Evolutionary conservation across 2,797 vertebrate genomes (phyloP).

Genomic region (Peromyscus aztecus): DNA sequence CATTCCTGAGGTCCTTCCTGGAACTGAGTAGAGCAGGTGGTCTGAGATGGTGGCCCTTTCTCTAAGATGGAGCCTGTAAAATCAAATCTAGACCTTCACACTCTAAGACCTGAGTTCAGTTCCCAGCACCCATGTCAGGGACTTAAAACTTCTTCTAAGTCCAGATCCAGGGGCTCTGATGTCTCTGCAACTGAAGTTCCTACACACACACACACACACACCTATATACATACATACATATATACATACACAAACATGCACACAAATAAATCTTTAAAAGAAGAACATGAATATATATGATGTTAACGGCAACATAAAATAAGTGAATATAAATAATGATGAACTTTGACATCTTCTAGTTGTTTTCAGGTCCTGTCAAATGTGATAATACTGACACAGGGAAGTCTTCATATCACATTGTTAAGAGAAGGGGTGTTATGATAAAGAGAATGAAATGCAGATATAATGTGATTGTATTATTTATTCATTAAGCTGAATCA

Average conservation of each 20-base stretch:
- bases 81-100: too few relatives aligned
- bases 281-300: neutral
- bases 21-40: too few relatives aligned
- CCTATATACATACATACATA: neutral
- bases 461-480: neutral
- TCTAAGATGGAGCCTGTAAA: too few relatives aligned
- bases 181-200: neutral
- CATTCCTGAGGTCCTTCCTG: too few relatives aligned
- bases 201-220: neutral
- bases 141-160: neutral
- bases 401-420: neutral
- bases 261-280: neutral
- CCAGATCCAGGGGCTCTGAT: neutral
- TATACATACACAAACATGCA: neutral
- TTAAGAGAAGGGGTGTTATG: neutral
- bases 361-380: slow-evolving; percentile 7
- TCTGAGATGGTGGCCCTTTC: too few relatives aligned
- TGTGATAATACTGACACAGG: neutral
- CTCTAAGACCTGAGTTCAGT: neutral
- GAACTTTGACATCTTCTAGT: neutral
- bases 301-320: neutral
- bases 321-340: neutral
- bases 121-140: neutral
- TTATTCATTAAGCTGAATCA: slow-evolving; percentile 47
- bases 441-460: neutral